Evolutionary conservation across 2,113 vertebrate species (phyloP).

Genomic region (Aptenodytes forsteri): DNA sequence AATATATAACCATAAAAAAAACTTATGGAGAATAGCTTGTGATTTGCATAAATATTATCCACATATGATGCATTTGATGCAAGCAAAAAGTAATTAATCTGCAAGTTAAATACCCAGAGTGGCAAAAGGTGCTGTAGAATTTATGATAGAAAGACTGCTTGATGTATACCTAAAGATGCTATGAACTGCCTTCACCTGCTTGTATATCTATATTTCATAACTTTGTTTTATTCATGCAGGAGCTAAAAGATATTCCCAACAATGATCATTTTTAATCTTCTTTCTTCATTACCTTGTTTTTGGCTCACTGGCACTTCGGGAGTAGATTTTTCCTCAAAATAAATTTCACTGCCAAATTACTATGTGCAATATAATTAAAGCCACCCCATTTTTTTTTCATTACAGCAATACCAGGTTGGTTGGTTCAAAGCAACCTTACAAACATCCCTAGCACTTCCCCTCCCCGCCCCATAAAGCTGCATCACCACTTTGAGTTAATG

Average conservation of each 20-base stretch:
- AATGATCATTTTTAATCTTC: neutral
- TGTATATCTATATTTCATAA: conserved; percentile 3
- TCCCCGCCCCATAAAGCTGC: neutral
- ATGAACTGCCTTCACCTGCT: neutral
- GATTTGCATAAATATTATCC: conserved; percentile 60
- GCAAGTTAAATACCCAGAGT: conserved; percentile 35
- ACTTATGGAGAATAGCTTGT: neutral
- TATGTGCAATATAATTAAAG: neutral
- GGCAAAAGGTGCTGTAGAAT: conserved; percentile 30
- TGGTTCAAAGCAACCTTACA: neutral
- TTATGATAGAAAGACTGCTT: neutral
- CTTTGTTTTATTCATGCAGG: neutral
- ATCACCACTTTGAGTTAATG: neutral
- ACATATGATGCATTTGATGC: conserved; percentile 16
- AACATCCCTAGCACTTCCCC: neutral
- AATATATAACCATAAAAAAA: conserved; percentile 49
- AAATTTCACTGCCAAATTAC: neutral
- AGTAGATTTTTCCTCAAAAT: conserved; percentile 4
- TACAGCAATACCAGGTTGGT: neutral
- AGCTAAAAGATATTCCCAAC: neutral
- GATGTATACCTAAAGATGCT: neutral
- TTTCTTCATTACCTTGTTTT: neutral
- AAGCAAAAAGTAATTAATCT: conserved; percentile 39
- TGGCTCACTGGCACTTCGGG: neutral
- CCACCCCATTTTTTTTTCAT: neutral